Evolutionary conservation across 1,140 invertebrate genomes (phyloP).

Genomic region (Delia radicum): DNA sequence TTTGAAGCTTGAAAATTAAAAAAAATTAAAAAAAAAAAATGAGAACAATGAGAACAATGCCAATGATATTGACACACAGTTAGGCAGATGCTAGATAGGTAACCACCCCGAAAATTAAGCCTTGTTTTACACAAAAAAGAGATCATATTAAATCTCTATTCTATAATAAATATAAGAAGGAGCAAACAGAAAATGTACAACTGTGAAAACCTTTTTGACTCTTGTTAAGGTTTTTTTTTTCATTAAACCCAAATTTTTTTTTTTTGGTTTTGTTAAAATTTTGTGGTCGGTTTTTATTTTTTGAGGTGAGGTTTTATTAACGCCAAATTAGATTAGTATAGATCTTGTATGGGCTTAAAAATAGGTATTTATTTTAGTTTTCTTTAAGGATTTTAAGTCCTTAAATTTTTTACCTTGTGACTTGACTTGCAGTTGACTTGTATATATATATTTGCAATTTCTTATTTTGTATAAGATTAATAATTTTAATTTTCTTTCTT

Average conservation of each 20-base stretch:
- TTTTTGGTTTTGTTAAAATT: neutral
- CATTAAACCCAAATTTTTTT: neutral
- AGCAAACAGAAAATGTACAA: slow-evolving; percentile 18
- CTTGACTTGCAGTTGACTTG: slow-evolving; percentile 11
- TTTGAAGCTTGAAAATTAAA: no score
- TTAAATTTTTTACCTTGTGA: neutral
- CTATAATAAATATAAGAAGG: neutral
- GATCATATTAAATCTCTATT: no score
- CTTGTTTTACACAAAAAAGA: no score
- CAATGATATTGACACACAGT: neutral
- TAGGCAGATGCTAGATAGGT: neutral
- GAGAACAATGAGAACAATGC: no score
- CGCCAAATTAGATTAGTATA: slow-evolving; percentile 53
- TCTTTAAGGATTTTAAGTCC: neutral
- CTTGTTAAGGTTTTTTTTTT: slow-evolving; percentile 27
- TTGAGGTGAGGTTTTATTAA: slow-evolving; percentile 37
- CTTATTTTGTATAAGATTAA: neutral
- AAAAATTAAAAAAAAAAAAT: neutral
- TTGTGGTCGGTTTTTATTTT: neutral
- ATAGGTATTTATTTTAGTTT: neutral
- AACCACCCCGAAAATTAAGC: neutral
- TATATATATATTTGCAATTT: neutral
- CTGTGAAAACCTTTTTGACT: slow-evolving; percentile 55
- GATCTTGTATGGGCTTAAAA: neutral
- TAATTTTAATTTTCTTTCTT: neutral